Evolutionary conservation across 2,113 vertebrate genomes (phyloP).

Genomic region (Tychaedon coryphoeus): DNA sequence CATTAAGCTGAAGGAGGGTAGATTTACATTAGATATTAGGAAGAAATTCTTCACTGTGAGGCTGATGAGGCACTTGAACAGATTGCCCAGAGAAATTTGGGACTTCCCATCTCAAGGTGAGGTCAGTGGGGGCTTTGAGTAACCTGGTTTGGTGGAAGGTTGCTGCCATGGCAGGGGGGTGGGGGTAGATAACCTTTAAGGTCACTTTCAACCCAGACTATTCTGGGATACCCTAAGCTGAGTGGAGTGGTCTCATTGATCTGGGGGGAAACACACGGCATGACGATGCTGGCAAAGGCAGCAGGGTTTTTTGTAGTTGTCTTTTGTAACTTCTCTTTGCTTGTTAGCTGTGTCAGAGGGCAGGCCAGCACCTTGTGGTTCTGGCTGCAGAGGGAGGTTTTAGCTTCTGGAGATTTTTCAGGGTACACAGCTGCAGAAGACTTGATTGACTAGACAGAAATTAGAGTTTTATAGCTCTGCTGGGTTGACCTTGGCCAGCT

Average conservation of each 20-base stretch:
- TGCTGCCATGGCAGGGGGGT: background rate
- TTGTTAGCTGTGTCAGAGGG: background rate
- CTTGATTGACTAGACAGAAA: background rate
- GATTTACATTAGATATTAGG: background rate
- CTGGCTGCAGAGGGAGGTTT: background rate
- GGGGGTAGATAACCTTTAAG: background rate
- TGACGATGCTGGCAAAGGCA: background rate
- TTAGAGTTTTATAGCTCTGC: background rate
- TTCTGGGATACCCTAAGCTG: background rate
- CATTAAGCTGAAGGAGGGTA: background rate
- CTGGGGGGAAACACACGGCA: rapidly evolving
- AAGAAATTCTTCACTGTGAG: background rate
- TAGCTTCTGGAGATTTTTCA: background rate
- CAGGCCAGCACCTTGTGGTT: background rate
- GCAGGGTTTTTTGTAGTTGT: background rate
- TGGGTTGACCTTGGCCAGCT: background rate
- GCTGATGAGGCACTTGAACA: background rate
- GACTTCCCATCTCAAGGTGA: background rate
- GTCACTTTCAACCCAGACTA: background rate
- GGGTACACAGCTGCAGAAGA: background rate
- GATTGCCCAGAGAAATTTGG: background rate
- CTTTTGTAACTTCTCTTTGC: background rate
- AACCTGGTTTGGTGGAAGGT: background rate
- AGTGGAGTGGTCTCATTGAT: background rate
- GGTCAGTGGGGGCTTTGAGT: background rate